phyloP scores from a whole-genome alignment of 2,113 vertebrate species.

The Saguinus imperator region DNA sequence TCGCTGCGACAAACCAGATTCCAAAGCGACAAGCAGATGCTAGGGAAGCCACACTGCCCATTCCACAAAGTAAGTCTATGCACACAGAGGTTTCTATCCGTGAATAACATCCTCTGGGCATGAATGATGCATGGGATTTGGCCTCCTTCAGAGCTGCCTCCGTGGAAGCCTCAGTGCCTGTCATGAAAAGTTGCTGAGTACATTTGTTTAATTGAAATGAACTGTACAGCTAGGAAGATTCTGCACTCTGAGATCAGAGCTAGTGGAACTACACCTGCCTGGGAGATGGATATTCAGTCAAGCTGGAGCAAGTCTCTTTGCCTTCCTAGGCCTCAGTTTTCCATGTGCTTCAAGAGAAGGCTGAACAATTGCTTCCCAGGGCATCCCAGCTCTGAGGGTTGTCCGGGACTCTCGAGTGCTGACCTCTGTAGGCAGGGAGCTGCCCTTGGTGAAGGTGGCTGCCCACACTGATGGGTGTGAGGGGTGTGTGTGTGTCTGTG shows the following conservation, averaged over 20 bases:
- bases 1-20: not conserved
- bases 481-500: not conserved
- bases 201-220: not conserved
- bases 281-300: not conserved
- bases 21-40: not conserved
- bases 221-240: not conserved
- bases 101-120: not conserved
- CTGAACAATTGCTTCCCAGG: not conserved
- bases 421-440: not conserved
- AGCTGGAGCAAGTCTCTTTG: not conserved
- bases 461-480: not conserved
- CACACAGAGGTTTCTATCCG: not conserved
- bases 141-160: not conserved
- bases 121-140: not conserved
- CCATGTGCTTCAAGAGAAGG: not conserved
- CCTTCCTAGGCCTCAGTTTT: not conserved
- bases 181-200: not conserved
- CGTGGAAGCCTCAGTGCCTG: not conserved
- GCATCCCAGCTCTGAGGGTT: not conserved
- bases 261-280: not conserved
- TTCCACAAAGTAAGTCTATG: too few relatives aligned
- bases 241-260: not conserved
- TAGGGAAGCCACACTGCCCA: not conserved
- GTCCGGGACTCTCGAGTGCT: rapidly evolving
- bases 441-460: not conserved